Conservation (phyloP, 2,113 vertebrate genomes). For the Rhabdomys dilectus region DNA sequence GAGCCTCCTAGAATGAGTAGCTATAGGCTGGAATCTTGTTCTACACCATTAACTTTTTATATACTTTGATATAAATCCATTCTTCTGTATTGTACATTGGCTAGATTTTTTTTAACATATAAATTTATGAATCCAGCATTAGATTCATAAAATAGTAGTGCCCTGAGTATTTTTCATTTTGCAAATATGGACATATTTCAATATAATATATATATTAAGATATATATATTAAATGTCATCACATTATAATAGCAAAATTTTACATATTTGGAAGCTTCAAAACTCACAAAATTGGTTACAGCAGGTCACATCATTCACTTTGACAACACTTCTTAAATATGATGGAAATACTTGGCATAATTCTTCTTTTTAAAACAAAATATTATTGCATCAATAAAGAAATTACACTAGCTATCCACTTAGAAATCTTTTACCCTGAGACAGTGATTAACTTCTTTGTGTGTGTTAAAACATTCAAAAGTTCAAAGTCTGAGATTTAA, state of each 20-base stretch:
- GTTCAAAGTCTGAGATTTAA: neutral
- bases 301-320: neutral
- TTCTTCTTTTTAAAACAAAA: neutral
- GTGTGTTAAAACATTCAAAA: slow-evolving; percentile 1
- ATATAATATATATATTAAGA: neutral
- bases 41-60: neutral
- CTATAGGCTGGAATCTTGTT: neutral
- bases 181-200: slow-evolving; percentile 26
- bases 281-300: neutral
- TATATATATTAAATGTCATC: neutral
- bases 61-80: neutral
- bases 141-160: slow-evolving; percentile 13
- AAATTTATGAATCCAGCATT: slow-evolving; percentile 3
- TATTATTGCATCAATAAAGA: neutral
- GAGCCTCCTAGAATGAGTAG: neutral
- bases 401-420: neutral
- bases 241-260: slow-evolving; percentile 13
- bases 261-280: neutral
- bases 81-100: neutral
- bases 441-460: neutral
- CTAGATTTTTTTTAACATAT: neutral
- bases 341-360: neutral
- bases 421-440: neutral
- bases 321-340: neutral
- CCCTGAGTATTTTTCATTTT: neutral